Percentiles rank a stretch among this genome's conserved stretches.
These are phyloP conservation scores for Callopanchax toddi DNA, from an alignment of 2,113 vertebrate species.

Conservation along the genomic window DNA sequence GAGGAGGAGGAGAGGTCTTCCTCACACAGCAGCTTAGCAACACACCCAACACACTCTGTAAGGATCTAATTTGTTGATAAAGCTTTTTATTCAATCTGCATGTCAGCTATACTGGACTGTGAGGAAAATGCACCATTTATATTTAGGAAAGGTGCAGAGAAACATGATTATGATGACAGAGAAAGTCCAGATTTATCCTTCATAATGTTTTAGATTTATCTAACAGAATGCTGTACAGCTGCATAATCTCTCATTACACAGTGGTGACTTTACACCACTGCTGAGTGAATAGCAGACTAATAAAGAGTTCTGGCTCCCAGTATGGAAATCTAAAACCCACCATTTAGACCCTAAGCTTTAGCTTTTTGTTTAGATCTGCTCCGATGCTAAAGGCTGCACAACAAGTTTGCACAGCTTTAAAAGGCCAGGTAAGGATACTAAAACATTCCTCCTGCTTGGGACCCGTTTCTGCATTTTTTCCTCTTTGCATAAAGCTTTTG, in stretches of 20 bases:
- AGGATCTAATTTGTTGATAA: conserved; percentile 4
- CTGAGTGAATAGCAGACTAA: conserved; percentile 32
- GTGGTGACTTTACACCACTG: conserved; percentile 34
- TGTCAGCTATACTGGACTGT: conserved; percentile 3
- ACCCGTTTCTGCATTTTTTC: not conserved
- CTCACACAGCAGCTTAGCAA: conserved; percentile 30
- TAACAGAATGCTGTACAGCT: conserved; percentile 10
- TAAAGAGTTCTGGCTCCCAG: conserved; percentile 27
- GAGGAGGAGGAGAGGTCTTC: conserved; percentile 18
- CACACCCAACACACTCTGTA: conserved; percentile 13
- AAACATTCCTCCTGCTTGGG: not conserved
- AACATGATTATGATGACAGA: not conserved
- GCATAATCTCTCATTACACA: conserved; percentile 45
- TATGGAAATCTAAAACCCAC: conserved; percentile 55
- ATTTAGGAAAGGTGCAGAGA: not conserved
- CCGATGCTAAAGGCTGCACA: conserved; percentile 30
- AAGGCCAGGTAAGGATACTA: conserved; percentile 4
- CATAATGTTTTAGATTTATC: conserved; percentile 25
- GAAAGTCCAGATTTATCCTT: conserved; percentile 15
- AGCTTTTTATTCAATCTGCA: conserved; percentile 1
- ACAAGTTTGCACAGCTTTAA: conserved; percentile 36
- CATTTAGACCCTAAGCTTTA: conserved; percentile 59
- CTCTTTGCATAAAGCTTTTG: no score
- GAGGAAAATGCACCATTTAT: not conserved
- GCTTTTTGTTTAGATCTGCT: conserved; percentile 45